phyloP scores from a whole-genome alignment of 2,888 invertebrate species.

The Terebella lapidaria region DNA sequence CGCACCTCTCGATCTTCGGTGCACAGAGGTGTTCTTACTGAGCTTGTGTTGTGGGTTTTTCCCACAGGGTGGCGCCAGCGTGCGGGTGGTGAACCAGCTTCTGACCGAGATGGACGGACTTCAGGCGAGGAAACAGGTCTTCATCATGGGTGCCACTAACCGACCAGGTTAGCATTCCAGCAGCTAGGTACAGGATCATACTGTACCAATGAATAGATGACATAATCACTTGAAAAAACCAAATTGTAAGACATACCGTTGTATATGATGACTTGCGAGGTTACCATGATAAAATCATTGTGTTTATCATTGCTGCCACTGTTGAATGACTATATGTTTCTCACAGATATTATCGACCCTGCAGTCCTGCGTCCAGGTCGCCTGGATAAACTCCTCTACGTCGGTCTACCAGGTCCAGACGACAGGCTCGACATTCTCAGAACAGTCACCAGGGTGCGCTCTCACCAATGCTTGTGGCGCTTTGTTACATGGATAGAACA shows the following conservation, averaged over 20 bases:
- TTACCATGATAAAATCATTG: too few relatives aligned
- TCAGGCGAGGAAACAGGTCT: slow-evolving; percentile 84
- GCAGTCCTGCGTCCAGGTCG: slow-evolving; percentile 88
- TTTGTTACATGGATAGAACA: background rate
- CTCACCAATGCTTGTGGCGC: background rate
- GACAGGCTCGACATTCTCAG: slow-evolving; percentile 84
- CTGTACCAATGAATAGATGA: background rate
- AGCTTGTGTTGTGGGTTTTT: background rate
- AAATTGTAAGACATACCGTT: background rate
- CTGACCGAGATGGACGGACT: slow-evolving; percentile 98
- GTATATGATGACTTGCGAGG: too few relatives aligned
- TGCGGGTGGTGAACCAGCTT: slow-evolving; percentile 89
- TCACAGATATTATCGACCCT: slow-evolving; percentile 80
- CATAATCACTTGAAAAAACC: background rate
- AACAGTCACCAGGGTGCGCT: slow-evolving; percentile 75
- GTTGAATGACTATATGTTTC: background rate
- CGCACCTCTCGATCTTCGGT: too few relatives aligned
- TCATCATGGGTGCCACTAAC: slow-evolving; percentile 92
- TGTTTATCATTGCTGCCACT: background rate
- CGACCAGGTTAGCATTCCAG: slow-evolving; percentile 64
- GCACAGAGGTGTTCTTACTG: too few relatives aligned
- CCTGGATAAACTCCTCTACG: slow-evolving; percentile 46
- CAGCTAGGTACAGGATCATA: too few relatives aligned
- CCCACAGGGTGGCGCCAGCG: slow-evolving; percentile 48
- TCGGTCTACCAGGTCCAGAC: slow-evolving; percentile 65